Evolutionary conservation across 2,113 vertebrate species (phyloP).

Genomic region (Tachysurus fulvidraco): DNA sequence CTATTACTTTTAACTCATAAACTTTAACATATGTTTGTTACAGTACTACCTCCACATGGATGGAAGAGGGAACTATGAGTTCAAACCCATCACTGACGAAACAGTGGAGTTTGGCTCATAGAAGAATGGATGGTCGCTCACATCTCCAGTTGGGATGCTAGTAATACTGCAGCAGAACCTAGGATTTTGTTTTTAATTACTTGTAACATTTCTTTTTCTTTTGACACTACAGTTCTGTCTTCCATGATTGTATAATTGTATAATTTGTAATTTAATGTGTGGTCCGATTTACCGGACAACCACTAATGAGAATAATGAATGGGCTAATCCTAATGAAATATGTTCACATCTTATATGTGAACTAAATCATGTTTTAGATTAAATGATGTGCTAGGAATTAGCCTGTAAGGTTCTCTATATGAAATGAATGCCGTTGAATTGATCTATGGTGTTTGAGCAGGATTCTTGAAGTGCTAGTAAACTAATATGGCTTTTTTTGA

Average conservation of each 20-base stretch:
- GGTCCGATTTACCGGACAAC: slow-evolving; percentile 44
- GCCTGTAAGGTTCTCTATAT: slow-evolving; percentile 4
- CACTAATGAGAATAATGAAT: slow-evolving; percentile 34
- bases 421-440: slow-evolving; percentile 19
- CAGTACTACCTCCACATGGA: slow-evolving; percentile 98
- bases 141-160: slow-evolving; percentile 38
- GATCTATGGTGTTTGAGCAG: background rate
- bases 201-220: slow-evolving; percentile 51
- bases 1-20: background rate
- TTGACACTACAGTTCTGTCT: slow-evolving; percentile 69
- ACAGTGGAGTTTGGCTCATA: slow-evolving; percentile 96
- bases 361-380: slow-evolving; percentile 43
- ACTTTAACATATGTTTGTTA: background rate
- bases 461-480: background rate
- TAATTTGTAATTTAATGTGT: slow-evolving; percentile 79
- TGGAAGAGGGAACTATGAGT: slow-evolving; percentile 93
- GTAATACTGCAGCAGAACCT: slow-evolving; percentile 50
- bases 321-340: slow-evolving; percentile 41
- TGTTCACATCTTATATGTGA: slow-evolving; percentile 30
- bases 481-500: slow-evolving; percentile 35
- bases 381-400: slow-evolving; percentile 17
- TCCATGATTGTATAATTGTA: slow-evolving; percentile 75
- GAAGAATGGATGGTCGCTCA: background rate
- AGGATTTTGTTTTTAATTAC: slow-evolving; percentile 66
- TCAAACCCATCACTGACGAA: slow-evolving; percentile 94